Conservation (phyloP, 2,888 invertebrate species). For the Eupithecia pulchellata region DNA sequence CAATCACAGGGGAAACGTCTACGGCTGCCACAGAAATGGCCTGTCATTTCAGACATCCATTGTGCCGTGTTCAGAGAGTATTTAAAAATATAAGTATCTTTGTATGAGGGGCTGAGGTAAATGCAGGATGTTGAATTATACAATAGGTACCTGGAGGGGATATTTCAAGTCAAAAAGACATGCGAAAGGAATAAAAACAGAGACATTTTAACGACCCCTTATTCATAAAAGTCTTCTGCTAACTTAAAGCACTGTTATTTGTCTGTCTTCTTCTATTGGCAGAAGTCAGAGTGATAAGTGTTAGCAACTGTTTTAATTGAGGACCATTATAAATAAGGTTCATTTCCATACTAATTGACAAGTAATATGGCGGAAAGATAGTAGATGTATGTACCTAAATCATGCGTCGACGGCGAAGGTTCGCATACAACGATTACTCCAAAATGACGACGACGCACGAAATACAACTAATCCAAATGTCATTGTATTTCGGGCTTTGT, state of each 20-base stretch:
- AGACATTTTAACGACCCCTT: no score
- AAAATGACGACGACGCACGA: no score
- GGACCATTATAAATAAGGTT: no score
- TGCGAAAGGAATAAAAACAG: not conserved
- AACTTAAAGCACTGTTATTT: no score
- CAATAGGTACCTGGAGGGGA: not conserved
- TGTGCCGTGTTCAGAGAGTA: constrained; percentile 49
- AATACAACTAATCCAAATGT: no score
- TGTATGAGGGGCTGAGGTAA: constrained; percentile 15
- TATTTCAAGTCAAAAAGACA: not conserved
- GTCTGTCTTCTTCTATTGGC: no score
- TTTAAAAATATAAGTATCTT: constrained; percentile 41
- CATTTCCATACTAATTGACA: not conserved
- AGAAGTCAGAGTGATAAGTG: no score
- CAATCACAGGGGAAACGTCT: constrained; percentile 60
- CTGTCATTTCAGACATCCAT: constrained; percentile 70
- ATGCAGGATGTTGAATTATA: not conserved
- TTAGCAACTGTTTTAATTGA: no score
- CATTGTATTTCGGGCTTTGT: not conserved
- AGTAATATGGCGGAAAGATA: not conserved
- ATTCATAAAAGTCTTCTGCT: no score
- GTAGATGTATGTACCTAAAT: not conserved
- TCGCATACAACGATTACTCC: no score
- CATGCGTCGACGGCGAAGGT: no score
- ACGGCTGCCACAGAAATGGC: constrained; percentile 71